Conservation (phyloP, 2,113 vertebrate species). For the cattle (Bos taurus) region ARS-UCD2.0 NC_037349.1:3923501-3924000, state of each 20-base stretch:
- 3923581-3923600: not conserved
- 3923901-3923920: not conserved
- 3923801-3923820: not conserved
- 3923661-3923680: not conserved
- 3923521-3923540: not conserved
- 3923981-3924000: no score
- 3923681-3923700: not conserved
- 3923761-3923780: not conserved
- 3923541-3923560: not conserved
- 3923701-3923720: not conserved
- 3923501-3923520: not conserved
- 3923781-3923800: not conserved
- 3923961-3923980: no score
- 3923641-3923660: not conserved
- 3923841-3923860: not conserved
- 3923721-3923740: not conserved
- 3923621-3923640: not conserved
- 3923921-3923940: not conserved
- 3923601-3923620: not conserved
- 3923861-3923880: not conserved
- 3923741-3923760: conserved; percentile 4
- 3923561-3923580: not conserved
- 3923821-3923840: not conserved
- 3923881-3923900: not conserved
- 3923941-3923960: no score